Evolutionary conservation across 2,113 vertebrate genomes (phyloP).

Genomic region (Atlantisia rogersi): DNA sequence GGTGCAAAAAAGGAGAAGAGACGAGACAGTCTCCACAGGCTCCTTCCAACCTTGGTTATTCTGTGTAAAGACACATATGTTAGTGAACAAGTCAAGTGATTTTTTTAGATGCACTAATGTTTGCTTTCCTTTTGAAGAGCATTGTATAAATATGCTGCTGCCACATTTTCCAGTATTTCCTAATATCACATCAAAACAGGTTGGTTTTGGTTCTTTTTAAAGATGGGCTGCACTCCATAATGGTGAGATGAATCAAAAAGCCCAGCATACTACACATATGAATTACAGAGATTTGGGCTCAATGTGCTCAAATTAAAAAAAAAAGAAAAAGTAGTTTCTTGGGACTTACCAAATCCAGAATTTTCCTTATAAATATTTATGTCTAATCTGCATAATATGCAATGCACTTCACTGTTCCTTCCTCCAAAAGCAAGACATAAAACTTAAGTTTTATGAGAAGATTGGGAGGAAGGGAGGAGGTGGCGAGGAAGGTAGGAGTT

Average conservation of each 20-base stretch:
- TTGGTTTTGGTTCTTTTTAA: background rate
- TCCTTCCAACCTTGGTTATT: background rate
- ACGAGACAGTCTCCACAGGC: background rate
- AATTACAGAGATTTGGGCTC: background rate
- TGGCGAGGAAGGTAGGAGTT: background rate
- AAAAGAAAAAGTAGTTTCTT: background rate
- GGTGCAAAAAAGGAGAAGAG: background rate
- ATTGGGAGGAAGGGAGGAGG: accelerated
- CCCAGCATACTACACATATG: background rate
- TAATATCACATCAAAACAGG: background rate
- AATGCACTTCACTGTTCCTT: background rate
- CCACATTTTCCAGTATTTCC: background rate
- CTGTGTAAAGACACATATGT: background rate
- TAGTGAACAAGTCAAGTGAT: background rate
- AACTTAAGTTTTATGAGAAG: background rate
- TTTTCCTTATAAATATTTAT: background rate
- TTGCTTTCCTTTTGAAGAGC: background rate
- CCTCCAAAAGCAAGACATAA: background rate
- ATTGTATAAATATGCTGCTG: background rate
- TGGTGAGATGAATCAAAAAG: background rate
- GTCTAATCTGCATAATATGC: background rate
- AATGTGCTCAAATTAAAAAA: background rate
- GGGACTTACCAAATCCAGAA: background rate
- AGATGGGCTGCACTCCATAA: background rate
- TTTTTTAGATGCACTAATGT: background rate